Evolutionary conservation across 2,888 invertebrate genomes (phyloP).

Genomic region (Adelognathus sp.): DNA sequence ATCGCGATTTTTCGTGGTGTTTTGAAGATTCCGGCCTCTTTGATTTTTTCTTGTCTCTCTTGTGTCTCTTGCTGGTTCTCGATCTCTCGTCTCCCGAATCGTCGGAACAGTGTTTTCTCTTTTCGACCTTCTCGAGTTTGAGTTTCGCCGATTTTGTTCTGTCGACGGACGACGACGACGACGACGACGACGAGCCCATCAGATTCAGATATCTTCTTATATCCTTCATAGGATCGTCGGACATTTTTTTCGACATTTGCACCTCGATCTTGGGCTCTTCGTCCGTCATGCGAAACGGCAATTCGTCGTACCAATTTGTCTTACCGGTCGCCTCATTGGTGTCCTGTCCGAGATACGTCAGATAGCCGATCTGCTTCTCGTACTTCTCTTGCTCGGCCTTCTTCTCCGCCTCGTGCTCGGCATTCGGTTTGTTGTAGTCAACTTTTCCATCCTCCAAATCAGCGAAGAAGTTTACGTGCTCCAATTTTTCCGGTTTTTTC

Average conservation of each 20-base stretch:
- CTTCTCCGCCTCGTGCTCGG: constrained; percentile 93
- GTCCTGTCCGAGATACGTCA: constrained; percentile 97
- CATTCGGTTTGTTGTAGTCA: constrained; percentile 87
- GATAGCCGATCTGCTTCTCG: constrained; percentile 98
- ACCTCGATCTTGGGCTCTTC: constrained; percentile 84
- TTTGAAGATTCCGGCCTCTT: constrained; percentile 72
- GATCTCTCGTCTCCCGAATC: constrained; percentile 63
- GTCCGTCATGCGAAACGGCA: constrained; percentile 83
- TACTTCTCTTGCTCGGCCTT: constrained; percentile 97
- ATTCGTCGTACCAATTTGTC: constrained; percentile 93
- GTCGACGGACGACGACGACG: constrained; percentile 44
- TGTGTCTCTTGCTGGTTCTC: constrained; percentile 66
- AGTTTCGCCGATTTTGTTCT: constrained; percentile 33
- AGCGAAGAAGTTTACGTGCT: constrained; percentile 93
- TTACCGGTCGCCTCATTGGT: constrained; percentile 93
- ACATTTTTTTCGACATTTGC: constrained; percentile 85
- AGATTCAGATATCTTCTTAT: constrained; percentile 84
- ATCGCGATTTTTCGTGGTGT: constrained; percentile 27
- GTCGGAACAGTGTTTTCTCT: constrained; percentile 69
- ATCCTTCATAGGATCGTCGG: constrained; percentile 88
- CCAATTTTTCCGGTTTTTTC: constrained; percentile 67
- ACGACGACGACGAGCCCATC: constrained; percentile 63
- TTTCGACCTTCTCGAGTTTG: constrained; percentile 66
- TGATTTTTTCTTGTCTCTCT: constrained; percentile 72
- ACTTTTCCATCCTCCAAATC: constrained; percentile 90